phyloP scores from a whole-genome alignment of 2,888 invertebrate genomes.

The Leptopterna dolabrata region DNA sequence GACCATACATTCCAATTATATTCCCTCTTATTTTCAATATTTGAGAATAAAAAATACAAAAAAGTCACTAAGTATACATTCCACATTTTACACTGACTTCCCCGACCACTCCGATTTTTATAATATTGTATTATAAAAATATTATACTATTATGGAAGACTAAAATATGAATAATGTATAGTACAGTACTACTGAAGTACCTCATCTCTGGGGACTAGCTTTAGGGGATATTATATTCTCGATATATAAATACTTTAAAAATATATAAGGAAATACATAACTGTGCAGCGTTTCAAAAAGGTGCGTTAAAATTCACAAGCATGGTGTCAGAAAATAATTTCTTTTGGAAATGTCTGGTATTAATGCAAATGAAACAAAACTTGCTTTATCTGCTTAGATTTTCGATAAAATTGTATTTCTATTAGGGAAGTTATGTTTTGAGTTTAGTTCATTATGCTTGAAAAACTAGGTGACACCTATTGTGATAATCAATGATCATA shows the following conservation, averaged over 20 bases:
- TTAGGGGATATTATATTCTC: slow-evolving; percentile 59
- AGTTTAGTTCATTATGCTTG: slow-evolving; percentile 11
- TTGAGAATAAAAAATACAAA: too few relatives aligned
- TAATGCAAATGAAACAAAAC: slow-evolving; percentile 18
- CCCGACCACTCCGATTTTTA: slow-evolving; percentile 28
- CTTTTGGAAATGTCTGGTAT: slow-evolving; percentile 11
- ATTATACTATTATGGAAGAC: slow-evolving; percentile 60
- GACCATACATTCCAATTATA: neutral
- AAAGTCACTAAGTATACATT: neutral
- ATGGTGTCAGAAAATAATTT: neutral
- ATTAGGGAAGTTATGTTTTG: neutral
- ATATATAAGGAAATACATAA: slow-evolving; percentile 32
- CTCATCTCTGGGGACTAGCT: slow-evolving; percentile 62
- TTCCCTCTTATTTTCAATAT: too few relatives aligned
- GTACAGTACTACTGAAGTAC: slow-evolving; percentile 62
- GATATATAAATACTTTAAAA: slow-evolving; percentile 52
- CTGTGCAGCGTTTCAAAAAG: slow-evolving; percentile 35
- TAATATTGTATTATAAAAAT: slow-evolving; percentile 58
- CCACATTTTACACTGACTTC: neutral
- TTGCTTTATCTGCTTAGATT: slow-evolving; percentile 47
- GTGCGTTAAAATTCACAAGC: slow-evolving; percentile 12
- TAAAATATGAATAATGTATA: slow-evolving; percentile 61
- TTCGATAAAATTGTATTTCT: slow-evolving; percentile 23
- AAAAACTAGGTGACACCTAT: slow-evolving; percentile 33
- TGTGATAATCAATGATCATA: slow-evolving; percentile 35